Conservation (phyloP, 2,797 vertebrate genomes). For the Coreius guichenoti region DNA sequence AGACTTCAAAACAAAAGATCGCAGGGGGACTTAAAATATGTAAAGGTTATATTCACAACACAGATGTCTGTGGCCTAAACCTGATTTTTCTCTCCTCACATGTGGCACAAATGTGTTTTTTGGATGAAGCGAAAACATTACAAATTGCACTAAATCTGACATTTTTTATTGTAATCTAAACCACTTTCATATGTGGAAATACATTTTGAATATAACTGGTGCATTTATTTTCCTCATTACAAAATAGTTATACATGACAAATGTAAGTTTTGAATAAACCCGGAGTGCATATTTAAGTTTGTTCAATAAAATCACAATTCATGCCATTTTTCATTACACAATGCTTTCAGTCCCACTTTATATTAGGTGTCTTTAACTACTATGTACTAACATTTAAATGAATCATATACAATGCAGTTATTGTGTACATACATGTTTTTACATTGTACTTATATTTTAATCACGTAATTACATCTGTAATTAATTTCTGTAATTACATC, state of each 20-base stretch:
- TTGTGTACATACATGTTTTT: too few species aligned
- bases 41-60: not conserved
- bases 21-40: not conserved
- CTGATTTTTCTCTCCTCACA: not conserved
- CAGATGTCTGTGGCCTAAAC: not conserved
- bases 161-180: not conserved
- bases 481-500: too few species aligned
- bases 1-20: not conserved
- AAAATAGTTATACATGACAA: not conserved
- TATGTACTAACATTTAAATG: too few species aligned
- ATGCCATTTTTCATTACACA: not conserved
- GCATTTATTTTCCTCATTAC: not conserved
- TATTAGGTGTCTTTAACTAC: too few species aligned
- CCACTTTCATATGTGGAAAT: not conserved
- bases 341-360: too few species aligned
- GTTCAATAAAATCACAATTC: not conserved
- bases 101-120: not conserved
- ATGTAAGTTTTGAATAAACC: not conserved
- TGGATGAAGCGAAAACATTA: not conserved
- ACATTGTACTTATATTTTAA: too few species aligned
- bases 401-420: too few species aligned
- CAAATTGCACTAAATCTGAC: not conserved
- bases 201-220: not conserved
- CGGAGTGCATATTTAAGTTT: not conserved
- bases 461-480: too few species aligned